Evolutionary conservation across 2,888 invertebrate genomes (phyloP), one percentile per base, ranked within the genome.

Genomic region (Nomada lathburiana): DNA sequence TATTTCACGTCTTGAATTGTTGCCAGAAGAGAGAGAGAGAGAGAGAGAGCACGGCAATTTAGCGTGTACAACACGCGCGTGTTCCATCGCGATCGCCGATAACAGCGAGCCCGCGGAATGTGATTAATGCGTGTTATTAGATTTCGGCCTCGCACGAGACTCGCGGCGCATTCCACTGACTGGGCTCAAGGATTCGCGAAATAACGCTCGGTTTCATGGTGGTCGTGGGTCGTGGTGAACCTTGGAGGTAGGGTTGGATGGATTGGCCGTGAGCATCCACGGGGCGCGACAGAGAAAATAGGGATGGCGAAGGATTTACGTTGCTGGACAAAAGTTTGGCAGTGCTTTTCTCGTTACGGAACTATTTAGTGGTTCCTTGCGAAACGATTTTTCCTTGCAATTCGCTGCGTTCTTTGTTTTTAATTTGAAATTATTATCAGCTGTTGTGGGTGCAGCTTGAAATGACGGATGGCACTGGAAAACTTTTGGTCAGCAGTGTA

Each of bases 1-100:
- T 69, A 74, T 84, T 62, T 71, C 71, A 2, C 60, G 55, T 71
- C 59, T 86, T 86, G 86, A 86, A 84, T 84, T 84, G 82, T 77
- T 86, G 86, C 86, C 86, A 86, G 80, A 86, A 79, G 60, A 78
- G 73, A 9, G n/a, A 18, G 53, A 9, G 20, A 44, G 44, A 11
- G 11, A 44, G 16, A 11, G 26, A 18, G 64, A 29, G 16, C 65
- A 16, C 72, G 47, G 67, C 77, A 75, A 84, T 86, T 64, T 78
- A 74, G 50, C 36, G 53, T 36, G 29, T 50, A 55, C 26, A 63
- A 52, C 52, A 65, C 68, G 57, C 63, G 68, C 63, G 63, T 72
- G 68, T 53, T 59, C 55, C 53, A 57, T 52, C 57, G 50, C 55
- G 20, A 68, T 71, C 62, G 68, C 13, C 55, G 50, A 57, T 65